Percentiles rank a stretch among this genome's conserved stretches.
Evolutionary conservation across 2,113 vertebrate genomes (phyloP).

Genomic region (Bos taurus): ARS-UCD2.0 NC_037330.1:38105001-38105500

Average conservation of each 20-base stretch:
- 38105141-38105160: neutral
- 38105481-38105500: neutral
- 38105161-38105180: neutral
- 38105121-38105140: neutral
- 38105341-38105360: accelerated
- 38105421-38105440: neutral
- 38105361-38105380: neutral
- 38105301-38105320: neutral
- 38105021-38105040: neutral
- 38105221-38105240: neutral
- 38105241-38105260: neutral
- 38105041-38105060: neutral
- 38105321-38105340: neutral
- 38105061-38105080: constrained; percentile 26
- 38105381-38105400: neutral
- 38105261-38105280: neutral
- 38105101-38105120: neutral
- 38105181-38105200: neutral
- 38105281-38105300: neutral
- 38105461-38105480: neutral
- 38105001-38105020: neutral
- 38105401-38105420: neutral
- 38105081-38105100: neutral
- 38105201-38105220: neutral
- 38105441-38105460: neutral